Base-by-base conservation (phyloP, 2,113 vertebrate genomes). In the Seriola dumerili region DNA sequence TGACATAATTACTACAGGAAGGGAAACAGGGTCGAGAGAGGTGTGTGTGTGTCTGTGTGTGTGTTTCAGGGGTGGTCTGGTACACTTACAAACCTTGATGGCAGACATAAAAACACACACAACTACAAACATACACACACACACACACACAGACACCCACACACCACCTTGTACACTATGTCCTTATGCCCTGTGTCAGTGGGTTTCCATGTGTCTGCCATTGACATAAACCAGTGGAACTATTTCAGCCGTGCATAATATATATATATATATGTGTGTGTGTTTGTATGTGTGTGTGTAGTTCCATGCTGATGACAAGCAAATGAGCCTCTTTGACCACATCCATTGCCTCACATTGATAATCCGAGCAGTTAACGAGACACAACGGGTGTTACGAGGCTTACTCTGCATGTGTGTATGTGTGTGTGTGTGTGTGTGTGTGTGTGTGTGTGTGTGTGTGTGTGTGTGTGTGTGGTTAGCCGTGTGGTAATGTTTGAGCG, bases 401-500 rank as follows among this genome's bases (percentile, higher is more conserved):
- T 78, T 77, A 71, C 65, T 38, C 61, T 76, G 76, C 5, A 0
- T 59, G 4, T 61, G 64, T 78, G 78, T 85, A 74, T 73, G 81
- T 44, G 76, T 66, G 76, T 59, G 48, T 54, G n/a, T n/a, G n/a
- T n/a, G 73, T 71, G 66, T 70, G 57, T 82, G 76, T 58, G 59
- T 61, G 62, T 52, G 71, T 77, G 57, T 48, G 66, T 77, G 72
- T 70, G 61, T 80, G 67, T 46, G 50, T 59, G 66, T 76, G 66
- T 64, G 69, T 71, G 57, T 55, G 75, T 25, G 65, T 59, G 72
- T 73, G 76, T 34, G 78, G 86, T 89, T 82, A 55, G 84, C 71
- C 38, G 74, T 91, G 92, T 87, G 89, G 90, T 88, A 86, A 89
- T 57, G 80, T 90, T 85, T 81, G 75, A 88, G 72, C 69, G 62